Conservation (phyloP, 2,888 invertebrate species). For the Scaeva pyrastri region DNA sequence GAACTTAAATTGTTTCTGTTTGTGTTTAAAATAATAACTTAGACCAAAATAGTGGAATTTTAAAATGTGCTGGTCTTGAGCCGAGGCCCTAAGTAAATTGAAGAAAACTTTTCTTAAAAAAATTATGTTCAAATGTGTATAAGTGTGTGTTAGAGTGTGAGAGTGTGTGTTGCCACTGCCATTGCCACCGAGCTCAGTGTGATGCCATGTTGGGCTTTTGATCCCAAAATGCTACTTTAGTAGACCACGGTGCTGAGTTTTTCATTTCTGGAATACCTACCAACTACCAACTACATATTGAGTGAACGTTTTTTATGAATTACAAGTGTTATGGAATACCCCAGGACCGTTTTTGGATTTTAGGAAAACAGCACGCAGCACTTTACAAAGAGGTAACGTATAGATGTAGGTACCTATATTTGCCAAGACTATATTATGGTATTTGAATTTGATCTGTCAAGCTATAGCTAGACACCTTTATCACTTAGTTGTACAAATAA, state of each 20-base stretch:
- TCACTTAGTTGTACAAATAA: slow-evolving; percentile 70
- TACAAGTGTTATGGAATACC: slow-evolving; percentile 38
- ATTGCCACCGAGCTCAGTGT: slow-evolving; percentile 84
- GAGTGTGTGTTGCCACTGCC: slow-evolving; percentile 81
- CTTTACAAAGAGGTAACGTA: slow-evolving; percentile 42
- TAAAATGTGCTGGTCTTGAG: not conserved
- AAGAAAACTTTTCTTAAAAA: slow-evolving; percentile 68
- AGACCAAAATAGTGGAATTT: not conserved
- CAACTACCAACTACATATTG: too few species aligned
- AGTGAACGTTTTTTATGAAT: slow-evolving; percentile 55
- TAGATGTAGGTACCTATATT: not conserved
- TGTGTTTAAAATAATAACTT: not conserved
- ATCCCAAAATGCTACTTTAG: slow-evolving; percentile 74
- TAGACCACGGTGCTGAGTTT: slow-evolving; percentile 61
- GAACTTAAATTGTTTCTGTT: not conserved
- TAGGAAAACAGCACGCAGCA: not conserved
- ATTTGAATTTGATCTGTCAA: slow-evolving; percentile 17
- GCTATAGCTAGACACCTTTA: slow-evolving; percentile 28
- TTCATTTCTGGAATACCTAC: slow-evolving; percentile 40
- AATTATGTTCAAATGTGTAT: slow-evolving; percentile 59
- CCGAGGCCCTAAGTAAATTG: slow-evolving; percentile 6
- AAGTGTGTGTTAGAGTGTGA: slow-evolving; percentile 64
- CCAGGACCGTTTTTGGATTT: slow-evolving; percentile 53
- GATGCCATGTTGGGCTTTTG: slow-evolving; percentile 81
- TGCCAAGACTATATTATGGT: slow-evolving; percentile 1